phyloP scores from a whole-genome alignment of 2,113 vertebrate genomes.

The Passer montanus region DNA sequence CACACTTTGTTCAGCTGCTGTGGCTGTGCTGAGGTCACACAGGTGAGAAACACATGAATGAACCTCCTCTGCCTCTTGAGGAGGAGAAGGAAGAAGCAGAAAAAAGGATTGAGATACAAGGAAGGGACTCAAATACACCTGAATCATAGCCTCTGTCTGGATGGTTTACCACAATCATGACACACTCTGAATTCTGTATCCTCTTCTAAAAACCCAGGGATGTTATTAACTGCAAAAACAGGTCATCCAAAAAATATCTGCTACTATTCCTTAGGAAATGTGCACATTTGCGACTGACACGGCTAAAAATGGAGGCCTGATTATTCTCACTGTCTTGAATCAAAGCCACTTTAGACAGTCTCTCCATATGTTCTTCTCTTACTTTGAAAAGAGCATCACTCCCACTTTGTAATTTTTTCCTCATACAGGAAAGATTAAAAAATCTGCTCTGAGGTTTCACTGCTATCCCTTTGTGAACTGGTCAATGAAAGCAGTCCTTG shows the following conservation, averaged over 20 bases:
- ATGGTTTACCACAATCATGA: background rate
- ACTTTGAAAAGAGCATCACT: background rate
- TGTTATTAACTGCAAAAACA: background rate
- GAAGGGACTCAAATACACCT: background rate
- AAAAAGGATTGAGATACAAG: background rate
- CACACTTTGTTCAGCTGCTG: fast-evolving
- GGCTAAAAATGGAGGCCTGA: background rate
- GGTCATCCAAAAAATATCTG: background rate
- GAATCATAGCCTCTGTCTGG: too few species aligned
- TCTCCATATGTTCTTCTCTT: background rate
- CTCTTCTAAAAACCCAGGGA: background rate
- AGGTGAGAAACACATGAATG: background rate
- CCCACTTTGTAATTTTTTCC: background rate
- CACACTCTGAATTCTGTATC: background rate
- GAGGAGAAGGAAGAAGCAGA: background rate
- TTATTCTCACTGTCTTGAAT: background rate
- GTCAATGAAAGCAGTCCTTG: background rate
- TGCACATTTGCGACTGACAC: background rate
- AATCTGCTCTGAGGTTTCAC: background rate
- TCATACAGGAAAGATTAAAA: background rate
- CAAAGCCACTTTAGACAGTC: background rate
- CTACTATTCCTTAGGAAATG: background rate
- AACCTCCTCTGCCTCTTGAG: background rate
- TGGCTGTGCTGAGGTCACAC: background rate
- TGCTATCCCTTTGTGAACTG: background rate